Evolutionary conservation across 2,113 vertebrate species (phyloP).

Genomic region (Lucifuga dentata): DNA sequence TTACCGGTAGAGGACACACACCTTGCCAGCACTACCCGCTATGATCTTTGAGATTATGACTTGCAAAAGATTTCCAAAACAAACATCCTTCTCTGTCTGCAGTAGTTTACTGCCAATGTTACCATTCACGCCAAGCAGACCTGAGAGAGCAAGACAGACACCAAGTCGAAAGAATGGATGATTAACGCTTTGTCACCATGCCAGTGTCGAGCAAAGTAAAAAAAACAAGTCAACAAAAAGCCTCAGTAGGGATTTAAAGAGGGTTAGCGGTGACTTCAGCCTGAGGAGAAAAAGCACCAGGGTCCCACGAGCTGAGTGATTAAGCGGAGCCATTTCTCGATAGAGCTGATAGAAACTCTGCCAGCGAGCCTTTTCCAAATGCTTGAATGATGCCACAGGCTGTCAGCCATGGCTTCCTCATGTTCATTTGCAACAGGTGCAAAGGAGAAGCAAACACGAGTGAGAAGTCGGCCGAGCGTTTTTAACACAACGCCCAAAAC

Average conservation of each 20-base stretch:
- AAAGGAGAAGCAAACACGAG: not conserved
- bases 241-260: conserved; percentile 51
- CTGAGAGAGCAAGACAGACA: not conserved
- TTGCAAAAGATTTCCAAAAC: not conserved
- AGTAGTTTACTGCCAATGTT: not conserved
- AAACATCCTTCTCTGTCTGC: not conserved
- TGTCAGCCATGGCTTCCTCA: not conserved
- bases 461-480: no score
- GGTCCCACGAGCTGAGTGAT: conserved; percentile 49
- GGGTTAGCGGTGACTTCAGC: conserved; percentile 43
- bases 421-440: conserved; percentile 14
- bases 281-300: conserved; percentile 36
- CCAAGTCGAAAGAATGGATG: not conserved
- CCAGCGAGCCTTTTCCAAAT: conserved; percentile 36
- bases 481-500: not conserved
- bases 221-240: conserved; percentile 39
- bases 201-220: conserved; percentile 40
- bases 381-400: conserved; percentile 28
- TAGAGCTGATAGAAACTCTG: conserved; percentile 32
- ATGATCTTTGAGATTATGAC: no score
- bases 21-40: no score
- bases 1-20: no score
- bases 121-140: not conserved
- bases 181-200: conserved; percentile 7
- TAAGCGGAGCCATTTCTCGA: conserved; percentile 55